These are phyloP conservation scores for Alentia gelatinosa DNA, from an alignment of 2,888 invertebrate genomes.

Conservation along the genomic window DNA sequence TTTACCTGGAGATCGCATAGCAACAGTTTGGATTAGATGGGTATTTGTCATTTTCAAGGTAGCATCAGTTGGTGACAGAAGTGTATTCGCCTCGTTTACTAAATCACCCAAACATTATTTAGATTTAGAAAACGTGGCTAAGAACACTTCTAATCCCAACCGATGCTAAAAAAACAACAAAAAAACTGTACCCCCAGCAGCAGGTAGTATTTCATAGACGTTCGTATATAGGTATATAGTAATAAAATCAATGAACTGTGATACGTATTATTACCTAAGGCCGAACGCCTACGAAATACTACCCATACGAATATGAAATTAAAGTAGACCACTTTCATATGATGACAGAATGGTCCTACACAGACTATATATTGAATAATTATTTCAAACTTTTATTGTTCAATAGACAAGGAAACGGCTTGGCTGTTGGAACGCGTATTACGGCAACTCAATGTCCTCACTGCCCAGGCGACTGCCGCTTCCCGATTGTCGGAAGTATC, in stretches of 20 bases:
- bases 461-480: background rate
- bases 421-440: constrained; percentile 15
- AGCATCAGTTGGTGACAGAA: too few species aligned
- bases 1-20: too few species aligned
- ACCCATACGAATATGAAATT: background rate
- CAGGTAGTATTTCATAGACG: too few species aligned
- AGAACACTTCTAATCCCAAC: too few species aligned
- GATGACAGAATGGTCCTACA: background rate
- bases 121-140: too few species aligned
- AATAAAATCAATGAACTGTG: background rate
- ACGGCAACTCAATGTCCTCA: background rate
- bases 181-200: too few species aligned
- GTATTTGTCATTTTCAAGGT: too few species aligned
- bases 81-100: too few species aligned
- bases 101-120: too few species aligned
- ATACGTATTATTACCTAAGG: background rate
- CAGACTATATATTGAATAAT: background rate
- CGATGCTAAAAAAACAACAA: too few species aligned
- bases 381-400: background rate
- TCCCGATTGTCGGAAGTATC: background rate
- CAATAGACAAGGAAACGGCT: background rate
- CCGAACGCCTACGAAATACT: background rate
- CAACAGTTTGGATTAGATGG: too few species aligned
- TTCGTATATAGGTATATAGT: background rate
- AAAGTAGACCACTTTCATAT: too few species aligned